Evolutionary conservation across 1,140 invertebrate genomes (phyloP).

Genomic region (Harlomillsia oculata): DNA sequence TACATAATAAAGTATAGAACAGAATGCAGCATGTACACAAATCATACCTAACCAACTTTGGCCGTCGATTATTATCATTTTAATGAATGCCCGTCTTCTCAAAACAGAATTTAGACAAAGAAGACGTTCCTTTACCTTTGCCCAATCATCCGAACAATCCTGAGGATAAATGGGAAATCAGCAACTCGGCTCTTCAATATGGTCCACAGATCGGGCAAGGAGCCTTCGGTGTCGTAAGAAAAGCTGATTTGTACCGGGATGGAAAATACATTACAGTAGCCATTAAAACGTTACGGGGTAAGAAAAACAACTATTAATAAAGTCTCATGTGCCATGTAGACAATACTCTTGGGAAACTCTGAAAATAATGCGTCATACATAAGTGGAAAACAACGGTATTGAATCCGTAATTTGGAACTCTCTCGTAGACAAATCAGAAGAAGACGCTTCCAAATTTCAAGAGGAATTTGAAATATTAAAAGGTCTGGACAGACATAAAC

Average conservation of each 20-base stretch:
- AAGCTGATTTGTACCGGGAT: constrained; percentile 8
- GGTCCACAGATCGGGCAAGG: constrained; percentile 24
- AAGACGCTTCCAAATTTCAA: constrained; percentile 45
- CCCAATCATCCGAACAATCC: background rate
- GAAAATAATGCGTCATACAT: background rate
- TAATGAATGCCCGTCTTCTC: background rate
- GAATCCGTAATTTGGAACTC: no score
- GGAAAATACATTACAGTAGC: constrained; percentile 13
- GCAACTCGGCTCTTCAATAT: constrained; percentile 1
- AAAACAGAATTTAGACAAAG: constrained; percentile 24
- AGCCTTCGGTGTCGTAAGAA: constrained; percentile 20
- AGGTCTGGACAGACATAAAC: constrained; percentile 57
- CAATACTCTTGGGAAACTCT: background rate
- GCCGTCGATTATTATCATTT: background rate
- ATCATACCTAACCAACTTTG: background rate
- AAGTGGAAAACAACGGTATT: constrained; percentile 8
- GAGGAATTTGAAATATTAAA: constrained; percentile 69
- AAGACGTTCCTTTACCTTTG: constrained; percentile 1
- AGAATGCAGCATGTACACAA: background rate
- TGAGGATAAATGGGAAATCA: constrained; percentile 27
- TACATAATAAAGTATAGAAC: background rate
- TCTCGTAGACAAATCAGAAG: no score
- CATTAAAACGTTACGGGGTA: constrained; percentile 23
- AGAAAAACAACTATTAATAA: background rate
- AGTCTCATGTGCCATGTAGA: background rate